A percentile compares a stretch with the other conserved stretches of the same genome.
Evolutionary conservation across 2,888 invertebrate genomes (phyloP).

Genomic region (Psylliodes chrysocephalus): DNA sequence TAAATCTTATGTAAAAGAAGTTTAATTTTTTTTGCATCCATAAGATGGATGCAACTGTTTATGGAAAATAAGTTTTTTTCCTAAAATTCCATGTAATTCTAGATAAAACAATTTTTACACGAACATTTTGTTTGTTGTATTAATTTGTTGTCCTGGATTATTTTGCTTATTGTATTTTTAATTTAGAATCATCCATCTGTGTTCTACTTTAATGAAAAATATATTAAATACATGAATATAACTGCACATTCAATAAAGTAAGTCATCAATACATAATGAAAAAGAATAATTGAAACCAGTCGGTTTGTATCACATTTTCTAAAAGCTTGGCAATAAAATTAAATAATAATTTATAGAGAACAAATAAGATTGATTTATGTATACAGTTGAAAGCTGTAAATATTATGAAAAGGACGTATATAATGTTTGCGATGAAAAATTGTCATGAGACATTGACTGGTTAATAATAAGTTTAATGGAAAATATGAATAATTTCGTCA

Average conservation of each 20-base stretch:
- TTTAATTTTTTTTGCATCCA: too few relatives aligned
- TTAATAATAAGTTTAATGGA: slow-evolving; percentile 12
- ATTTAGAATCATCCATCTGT: neutral
- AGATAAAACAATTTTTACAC: too few relatives aligned
- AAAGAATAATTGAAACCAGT: neutral
- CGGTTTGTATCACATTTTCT: slow-evolving; percentile 12
- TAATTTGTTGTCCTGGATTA: too few relatives aligned
- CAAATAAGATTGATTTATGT: slow-evolving; percentile 24
- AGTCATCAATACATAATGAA: neutral
- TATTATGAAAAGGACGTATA: slow-evolving; percentile 14
- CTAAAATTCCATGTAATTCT: too few relatives aligned
- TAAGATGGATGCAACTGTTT: neutral
- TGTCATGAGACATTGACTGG: slow-evolving; percentile 10
- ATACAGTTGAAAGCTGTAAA: slow-evolving; percentile 5
- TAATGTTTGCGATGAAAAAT: slow-evolving; percentile 12
- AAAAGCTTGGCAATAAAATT: slow-evolving; percentile 17
- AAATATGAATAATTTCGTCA: slow-evolving; percentile 12
- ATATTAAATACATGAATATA: neutral
- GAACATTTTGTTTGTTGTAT: too few relatives aligned
- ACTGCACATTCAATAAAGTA: neutral
- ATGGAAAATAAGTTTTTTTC: too few relatives aligned
- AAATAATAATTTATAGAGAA: slow-evolving; percentile 22
- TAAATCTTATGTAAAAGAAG: too few relatives aligned
- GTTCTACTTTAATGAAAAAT: too few relatives aligned
- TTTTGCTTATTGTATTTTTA: neutral